A percentile compares a stretch with the other conserved stretches of the same genome.
Conservation (phyloP, 2,113 vertebrate genomes). For the Gavialis gangeticus region DNA sequence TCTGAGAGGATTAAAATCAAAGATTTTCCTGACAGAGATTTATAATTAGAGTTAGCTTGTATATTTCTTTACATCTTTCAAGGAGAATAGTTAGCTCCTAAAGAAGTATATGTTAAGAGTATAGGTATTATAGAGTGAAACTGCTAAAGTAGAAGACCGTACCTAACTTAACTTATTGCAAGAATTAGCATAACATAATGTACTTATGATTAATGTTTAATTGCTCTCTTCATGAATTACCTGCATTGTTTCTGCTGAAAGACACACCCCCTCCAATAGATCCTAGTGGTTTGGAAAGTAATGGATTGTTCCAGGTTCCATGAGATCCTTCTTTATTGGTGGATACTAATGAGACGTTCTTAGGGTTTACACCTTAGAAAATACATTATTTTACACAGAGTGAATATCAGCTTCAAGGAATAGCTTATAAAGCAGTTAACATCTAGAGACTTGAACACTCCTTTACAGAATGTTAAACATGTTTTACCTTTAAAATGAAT, state of each 20-base stretch:
- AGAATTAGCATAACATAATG: background rate
- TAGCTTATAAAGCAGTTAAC: background rate
- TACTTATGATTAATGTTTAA: background rate
- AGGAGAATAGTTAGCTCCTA: background rate
- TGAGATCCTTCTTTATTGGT: conserved; percentile 81
- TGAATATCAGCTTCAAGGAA: background rate
- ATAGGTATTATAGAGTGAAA: background rate
- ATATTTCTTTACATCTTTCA: background rate
- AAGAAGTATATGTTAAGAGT: background rate
- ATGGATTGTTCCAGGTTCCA: conserved; percentile 84
- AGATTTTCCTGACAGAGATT: background rate
- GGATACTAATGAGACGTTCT: conserved; percentile 80
- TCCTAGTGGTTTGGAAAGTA: conserved; percentile 81
- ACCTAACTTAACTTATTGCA: background rate
- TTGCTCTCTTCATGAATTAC: conserved; percentile 61
- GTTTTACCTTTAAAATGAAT: background rate
- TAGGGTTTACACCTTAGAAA: conserved; percentile 90
- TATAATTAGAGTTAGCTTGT: background rate
- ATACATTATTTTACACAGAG: background rate
- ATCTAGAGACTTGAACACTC: background rate
- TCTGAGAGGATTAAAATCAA: background rate
- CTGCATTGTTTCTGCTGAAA: conserved; percentile 82
- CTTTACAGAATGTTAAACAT: background rate
- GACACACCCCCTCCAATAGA: conserved; percentile 81
- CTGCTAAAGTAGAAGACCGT: background rate